Evolutionary conservation across 1,140 invertebrate species (phyloP), one percentile per base, ranked within the genome.

Genomic region (Macrocentrus cingulum): DNA sequence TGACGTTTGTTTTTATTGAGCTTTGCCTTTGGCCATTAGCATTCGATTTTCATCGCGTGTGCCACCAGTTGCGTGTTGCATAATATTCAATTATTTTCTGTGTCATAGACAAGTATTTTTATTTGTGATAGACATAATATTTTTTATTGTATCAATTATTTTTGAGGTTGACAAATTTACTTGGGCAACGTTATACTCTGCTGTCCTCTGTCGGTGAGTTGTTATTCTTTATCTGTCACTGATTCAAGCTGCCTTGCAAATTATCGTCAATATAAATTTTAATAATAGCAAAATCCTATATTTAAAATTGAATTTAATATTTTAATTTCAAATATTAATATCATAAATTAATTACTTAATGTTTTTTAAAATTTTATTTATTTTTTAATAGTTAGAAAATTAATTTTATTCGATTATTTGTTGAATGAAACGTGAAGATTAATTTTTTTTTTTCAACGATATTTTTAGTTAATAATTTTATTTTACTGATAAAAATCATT

Each of bases 31-130:
- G 19, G 13, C 8, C 2, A 18, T 32, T n/a, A 8, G 16, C 37
- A 4, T 29, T 29, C 9, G 4, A 29, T 29, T 23, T 56, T 41
- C 66, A 66, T 59, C 66, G 67, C 63, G 69, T 65, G 61, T 74
- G 65, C 72, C 69, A 77, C 71, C 69, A 75, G 73, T 76, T 76
- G 71, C 74, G 66, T 71, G 70, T 76, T 74, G 73, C 73, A 66
- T 74, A 75, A 75, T 67, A 59, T 13, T 32, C n/a, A 42, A 42
- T 39, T 37, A 36, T n/a, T n/a, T n/a, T 34, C 13, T 36, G 41
- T 23, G 29, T 18, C 18, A 16, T 15, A 13, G 20, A 46, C 9
- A 37, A 25, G 11, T 18, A 4, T 29, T 29, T 8, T 7, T 19
- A 19, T n/a, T 46, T 9, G 22, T 46, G 9, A 9, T 20, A 20